These are phyloP conservation scores for Nomada lathburiana DNA, from an alignment of 2,888 invertebrate genomes.

Conservation along the genomic window DNA sequence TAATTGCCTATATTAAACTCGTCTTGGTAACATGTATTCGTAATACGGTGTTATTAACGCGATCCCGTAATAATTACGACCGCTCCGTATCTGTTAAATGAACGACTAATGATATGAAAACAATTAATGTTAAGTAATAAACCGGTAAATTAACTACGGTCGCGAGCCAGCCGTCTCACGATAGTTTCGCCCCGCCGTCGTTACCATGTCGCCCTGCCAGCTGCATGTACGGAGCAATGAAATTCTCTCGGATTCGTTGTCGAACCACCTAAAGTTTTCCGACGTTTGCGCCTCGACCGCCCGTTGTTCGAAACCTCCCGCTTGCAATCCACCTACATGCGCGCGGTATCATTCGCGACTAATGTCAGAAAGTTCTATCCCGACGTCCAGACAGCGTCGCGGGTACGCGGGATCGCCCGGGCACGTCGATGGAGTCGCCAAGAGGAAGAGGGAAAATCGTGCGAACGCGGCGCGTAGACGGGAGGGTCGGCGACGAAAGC, in stretches of 20 bases:
- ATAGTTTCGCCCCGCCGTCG: neutral
- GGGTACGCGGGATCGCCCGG: too few relatives aligned
- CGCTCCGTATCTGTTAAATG: neutral
- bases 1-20: conserved; percentile 54
- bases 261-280: neutral
- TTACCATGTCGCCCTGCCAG: neutral
- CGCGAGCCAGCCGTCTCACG: neutral
- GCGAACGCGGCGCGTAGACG: neutral
- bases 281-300: neutral
- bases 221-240: neutral
- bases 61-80: conserved; percentile 43
- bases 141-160: neutral
- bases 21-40: conserved; percentile 36
- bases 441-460: neutral
- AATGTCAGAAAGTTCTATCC: neutral
- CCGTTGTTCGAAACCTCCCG: conserved; percentile 12
- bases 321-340: neutral
- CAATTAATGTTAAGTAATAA: conserved; percentile 40
- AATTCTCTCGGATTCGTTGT: neutral
- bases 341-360: conserved; percentile 16
- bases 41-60: conserved; percentile 48
- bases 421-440: neutral
- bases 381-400: too few relatives aligned
- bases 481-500: neutral
- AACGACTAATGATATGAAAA: conserved; percentile 36